A percentile compares a stretch with the other conserved stretches of the same genome.
Conservation (phyloP, 2,888 invertebrate genomes). For the Drosophila gaucha region DNA sequence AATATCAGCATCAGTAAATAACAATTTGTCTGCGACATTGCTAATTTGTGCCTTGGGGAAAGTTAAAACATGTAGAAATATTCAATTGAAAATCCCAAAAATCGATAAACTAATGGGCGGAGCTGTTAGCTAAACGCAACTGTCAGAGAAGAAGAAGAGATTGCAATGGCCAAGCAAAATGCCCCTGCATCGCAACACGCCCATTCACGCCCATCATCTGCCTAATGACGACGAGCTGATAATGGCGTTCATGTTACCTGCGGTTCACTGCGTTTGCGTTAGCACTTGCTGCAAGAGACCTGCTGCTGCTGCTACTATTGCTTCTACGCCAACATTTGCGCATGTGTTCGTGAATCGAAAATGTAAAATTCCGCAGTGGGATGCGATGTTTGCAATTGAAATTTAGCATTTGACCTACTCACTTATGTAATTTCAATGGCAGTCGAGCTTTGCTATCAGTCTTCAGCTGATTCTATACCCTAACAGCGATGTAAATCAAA, state of each 20-base stretch:
- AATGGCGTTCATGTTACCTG: constrained; percentile 13
- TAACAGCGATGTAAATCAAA: background rate
- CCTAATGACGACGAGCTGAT: constrained; percentile 20
- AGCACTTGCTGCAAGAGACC: background rate
- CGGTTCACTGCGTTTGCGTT: constrained; percentile 11
- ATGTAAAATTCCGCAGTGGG: constrained; percentile 12
- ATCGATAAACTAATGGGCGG: constrained; percentile 12
- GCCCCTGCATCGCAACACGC: background rate
- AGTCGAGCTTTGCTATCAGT: constrained; percentile 2
- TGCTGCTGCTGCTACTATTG: background rate
- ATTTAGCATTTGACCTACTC: constrained; percentile 22
- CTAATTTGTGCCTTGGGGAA: background rate
- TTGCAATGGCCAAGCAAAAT: background rate
- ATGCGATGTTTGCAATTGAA: constrained; percentile 24
- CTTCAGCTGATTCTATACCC: background rate
- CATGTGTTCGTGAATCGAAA: background rate
- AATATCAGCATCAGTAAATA: background rate
- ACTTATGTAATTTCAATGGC: constrained; percentile 41
- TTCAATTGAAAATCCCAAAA: constrained; percentile 6
- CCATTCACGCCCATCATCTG: constrained; percentile 14
- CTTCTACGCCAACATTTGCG: background rate
- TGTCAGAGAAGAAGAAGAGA: background rate
- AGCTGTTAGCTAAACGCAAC: background rate
- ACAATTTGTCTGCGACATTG: background rate
- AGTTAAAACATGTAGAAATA: background rate